Evolutionary conservation across 2,113 vertebrate species (phyloP).

Genomic region (Peromyscus leucopus): DNA sequence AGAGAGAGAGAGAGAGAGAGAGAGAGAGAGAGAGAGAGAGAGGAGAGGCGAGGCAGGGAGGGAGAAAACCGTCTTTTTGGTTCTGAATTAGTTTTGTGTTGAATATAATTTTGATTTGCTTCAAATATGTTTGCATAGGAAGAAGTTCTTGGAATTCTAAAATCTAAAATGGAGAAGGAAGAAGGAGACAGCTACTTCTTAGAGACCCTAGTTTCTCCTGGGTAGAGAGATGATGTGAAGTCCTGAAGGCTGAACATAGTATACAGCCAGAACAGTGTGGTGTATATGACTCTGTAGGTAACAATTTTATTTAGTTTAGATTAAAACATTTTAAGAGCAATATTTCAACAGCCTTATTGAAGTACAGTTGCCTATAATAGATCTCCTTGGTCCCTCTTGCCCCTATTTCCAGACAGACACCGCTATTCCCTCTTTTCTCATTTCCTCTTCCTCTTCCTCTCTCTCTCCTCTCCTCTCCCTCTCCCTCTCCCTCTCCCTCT

Average conservation of each 20-base stretch:
- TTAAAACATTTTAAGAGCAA: not conserved
- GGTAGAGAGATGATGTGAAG: not conserved
- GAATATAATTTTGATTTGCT: not conserved
- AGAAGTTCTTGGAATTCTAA: not conserved
- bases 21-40: too few relatives aligned
- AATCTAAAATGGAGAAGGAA: not conserved
- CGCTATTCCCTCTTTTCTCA: not conserved
- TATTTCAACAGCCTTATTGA: not conserved
- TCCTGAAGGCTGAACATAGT: accelerated
- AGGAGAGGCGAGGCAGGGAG: too few relatives aligned
- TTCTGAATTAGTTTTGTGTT: not conserved
- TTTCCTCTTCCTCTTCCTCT: not conserved
- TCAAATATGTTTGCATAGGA: not conserved
- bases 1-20: not conserved
- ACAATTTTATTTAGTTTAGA: not conserved
- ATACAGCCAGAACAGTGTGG: accelerated
- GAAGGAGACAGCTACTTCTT: not conserved
- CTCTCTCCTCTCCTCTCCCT: too few relatives aligned
- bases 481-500: not conserved
- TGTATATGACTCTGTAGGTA: not conserved
- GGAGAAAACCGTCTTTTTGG: not conserved
- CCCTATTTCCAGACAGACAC: accelerated
- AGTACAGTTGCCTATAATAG: not conserved
- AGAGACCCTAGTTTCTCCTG: not conserved
- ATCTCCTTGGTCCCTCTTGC: accelerated